phyloP scores from a whole-genome alignment of 2,113 vertebrate species.

The Poeciliopsis turrubarensis region DNA sequence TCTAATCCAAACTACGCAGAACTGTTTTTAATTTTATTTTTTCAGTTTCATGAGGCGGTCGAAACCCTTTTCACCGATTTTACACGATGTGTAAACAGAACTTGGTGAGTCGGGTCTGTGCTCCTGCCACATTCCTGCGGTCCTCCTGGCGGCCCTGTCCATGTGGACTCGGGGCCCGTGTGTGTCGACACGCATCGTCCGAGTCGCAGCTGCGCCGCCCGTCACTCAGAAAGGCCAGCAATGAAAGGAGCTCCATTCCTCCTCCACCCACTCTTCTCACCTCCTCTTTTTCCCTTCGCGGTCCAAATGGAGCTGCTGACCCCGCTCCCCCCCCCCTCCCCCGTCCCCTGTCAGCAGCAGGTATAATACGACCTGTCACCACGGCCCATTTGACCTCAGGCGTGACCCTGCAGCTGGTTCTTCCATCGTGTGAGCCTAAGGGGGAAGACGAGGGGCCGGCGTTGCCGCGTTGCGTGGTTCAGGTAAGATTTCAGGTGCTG shows the following conservation, averaged over 20 bases:
- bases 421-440: slow-evolving; percentile 1
- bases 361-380: slow-evolving; percentile 73
- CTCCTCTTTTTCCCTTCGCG: slow-evolving; percentile 42
- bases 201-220: slow-evolving; percentile 59
- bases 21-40: background rate
- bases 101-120: slow-evolving; percentile 1
- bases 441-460: background rate
- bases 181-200: slow-evolving; percentile 41
- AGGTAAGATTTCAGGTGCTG: slow-evolving; percentile 2
- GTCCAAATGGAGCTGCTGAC: slow-evolving; percentile 63
- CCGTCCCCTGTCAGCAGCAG: slow-evolving; percentile 72
- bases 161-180: slow-evolving; percentile 45
- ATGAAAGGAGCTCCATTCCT: slow-evolving; percentile 57
- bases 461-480: slow-evolving; percentile 8
- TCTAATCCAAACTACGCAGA: background rate
- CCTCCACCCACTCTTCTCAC: slow-evolving; percentile 43
- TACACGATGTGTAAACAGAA: slow-evolving; percentile 34
- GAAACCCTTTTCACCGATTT: slow-evolving; percentile 35
- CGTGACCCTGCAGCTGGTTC: slow-evolving; percentile 53
- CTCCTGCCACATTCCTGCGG: slow-evolving; percentile 40
- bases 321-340: slow-evolving; percentile 54
- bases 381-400: slow-evolving; percentile 52
- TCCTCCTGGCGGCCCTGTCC: slow-evolving; percentile 16
- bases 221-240: slow-evolving; percentile 51
- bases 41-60: slow-evolving; percentile 22